Base-by-base conservation (phyloP, 2,888 invertebrate species). In the Drosophila birchii region DNA sequence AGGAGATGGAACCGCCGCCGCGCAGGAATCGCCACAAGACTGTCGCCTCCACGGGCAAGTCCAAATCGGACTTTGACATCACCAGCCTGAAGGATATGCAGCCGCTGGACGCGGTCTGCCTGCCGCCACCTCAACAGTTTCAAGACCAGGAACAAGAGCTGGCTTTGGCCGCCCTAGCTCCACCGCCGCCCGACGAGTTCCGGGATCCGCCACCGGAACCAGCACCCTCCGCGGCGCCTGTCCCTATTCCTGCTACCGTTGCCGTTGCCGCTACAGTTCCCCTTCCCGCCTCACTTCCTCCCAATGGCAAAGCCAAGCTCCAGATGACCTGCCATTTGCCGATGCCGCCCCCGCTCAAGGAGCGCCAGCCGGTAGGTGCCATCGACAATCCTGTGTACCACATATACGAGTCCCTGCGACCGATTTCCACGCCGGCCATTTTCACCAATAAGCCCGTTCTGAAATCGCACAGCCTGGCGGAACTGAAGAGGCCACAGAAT, bases 121-220 rank as follows among this genome's bases (percentile, higher is more conserved):
- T 96, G 71, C 92, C 96, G 58, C 96, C 96, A 34, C 97, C 97
- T 0, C 97, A 97, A 2, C 96, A 96, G 89, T 96, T 97, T 92
- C 97, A 97, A 88, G 95, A 96, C 91, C 97, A 97, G 92, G 95
- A 95, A 55, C 97, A 97, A 87, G 94, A 96, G 29, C 26, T 71
- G 34, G 58, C 41, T 0, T 14, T 70, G 14, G 41, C n/a, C 14
- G 34, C 34, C 12, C 59, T 84, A 16, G 89, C 85, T 12, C 89
- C 83, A 3, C 95, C 96, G 23, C 95, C 96, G 11, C 96, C 96
- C 0, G 96, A 96, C 80, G 94, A 95, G 83, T 96, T 96, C 85
- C 93, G 94, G 3, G 94, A 94, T 89, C 94, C 94, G 1, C 94
- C 93, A 1, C 88, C 91, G 5, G 78, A 80, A 41, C 75, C 77